Percentiles rank a stretch among this genome's conserved stretches.
phyloP scores from a whole-genome alignment of 2,797 vertebrate species.

The Mormyrus proboscirostris region DNA sequence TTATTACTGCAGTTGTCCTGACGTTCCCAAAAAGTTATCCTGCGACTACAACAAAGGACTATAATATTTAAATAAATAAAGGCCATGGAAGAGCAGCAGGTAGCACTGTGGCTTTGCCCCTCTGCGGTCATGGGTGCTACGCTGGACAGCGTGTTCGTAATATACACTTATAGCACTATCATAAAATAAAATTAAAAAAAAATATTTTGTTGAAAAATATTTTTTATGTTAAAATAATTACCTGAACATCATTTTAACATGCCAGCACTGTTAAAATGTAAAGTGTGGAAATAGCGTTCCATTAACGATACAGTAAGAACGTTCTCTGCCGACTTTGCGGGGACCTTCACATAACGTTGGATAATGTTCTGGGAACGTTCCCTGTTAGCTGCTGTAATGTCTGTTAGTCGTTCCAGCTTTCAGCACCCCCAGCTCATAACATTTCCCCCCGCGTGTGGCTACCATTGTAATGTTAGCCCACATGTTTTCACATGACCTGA shows the following conservation, averaged over 20 bases:
- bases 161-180: not conserved
- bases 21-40: not conserved
- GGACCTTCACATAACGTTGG: not conserved
- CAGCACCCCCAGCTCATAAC: too few species aligned
- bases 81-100: not conserved
- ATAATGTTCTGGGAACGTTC: not conserved
- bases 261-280: not conserved
- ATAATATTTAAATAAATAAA: not conserved
- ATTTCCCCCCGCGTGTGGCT: not conserved
- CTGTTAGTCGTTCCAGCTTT: not conserved
- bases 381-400: not conserved
- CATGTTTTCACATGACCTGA: not conserved
- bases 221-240: not conserved
- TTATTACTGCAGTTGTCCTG: not conserved
- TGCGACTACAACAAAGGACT: not conserved
- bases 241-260: too few species aligned
- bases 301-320: not conserved
- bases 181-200: not conserved
- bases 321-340: not conserved
- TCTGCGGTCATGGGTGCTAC: not conserved
- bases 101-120: not conserved
- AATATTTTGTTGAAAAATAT: not conserved
- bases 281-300: not conserved
- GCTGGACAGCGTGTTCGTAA: not conserved
- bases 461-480: not conserved